These are phyloP conservation scores for Steinernema carpocapsae DNA, from an alignment of 2,888 invertebrate genomes.

Conservation along the genomic window DNA sequence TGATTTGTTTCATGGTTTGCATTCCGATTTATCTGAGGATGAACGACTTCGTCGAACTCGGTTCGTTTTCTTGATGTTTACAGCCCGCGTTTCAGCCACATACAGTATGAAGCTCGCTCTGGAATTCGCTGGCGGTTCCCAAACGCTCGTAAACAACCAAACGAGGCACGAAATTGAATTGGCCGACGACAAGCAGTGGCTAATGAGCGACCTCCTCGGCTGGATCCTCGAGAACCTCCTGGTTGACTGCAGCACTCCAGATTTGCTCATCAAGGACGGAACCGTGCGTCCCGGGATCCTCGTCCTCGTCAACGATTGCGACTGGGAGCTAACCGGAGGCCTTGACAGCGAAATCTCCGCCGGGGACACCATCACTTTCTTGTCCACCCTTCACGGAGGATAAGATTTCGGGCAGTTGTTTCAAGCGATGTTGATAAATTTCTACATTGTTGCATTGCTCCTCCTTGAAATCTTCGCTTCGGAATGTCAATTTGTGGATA, in stretches of 20 bases:
- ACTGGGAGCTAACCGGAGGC: constrained; percentile 81
- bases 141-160: constrained; percentile 54
- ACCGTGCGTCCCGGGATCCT: constrained; percentile 75
- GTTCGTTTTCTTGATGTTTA: neutral
- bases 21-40: neutral
- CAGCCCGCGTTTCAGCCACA: neutral
- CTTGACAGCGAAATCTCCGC: constrained; percentile 13
- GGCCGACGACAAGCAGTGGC: constrained; percentile 22
- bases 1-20: neutral
- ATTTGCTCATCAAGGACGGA: constrained; percentile 49
- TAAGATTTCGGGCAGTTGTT: constrained; percentile 38
- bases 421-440: neutral
- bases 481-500: too few relatives aligned
- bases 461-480: too few relatives aligned
- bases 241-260: constrained; percentile 46
- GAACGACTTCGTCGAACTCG: neutral
- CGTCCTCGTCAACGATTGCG: constrained; percentile 89
- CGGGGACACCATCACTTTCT: constrained; percentile 63
- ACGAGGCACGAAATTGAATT: constrained; percentile 47
- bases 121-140: constrained; percentile 57
- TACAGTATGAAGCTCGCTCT: constrained; percentile 38
- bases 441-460: too few relatives aligned
- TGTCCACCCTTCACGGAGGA: constrained; percentile 67
- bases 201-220: constrained; percentile 40
- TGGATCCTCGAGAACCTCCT: constrained; percentile 49